Conservation (phyloP, 2,888 invertebrate species). For the Hymenopus coronatus region DNA sequence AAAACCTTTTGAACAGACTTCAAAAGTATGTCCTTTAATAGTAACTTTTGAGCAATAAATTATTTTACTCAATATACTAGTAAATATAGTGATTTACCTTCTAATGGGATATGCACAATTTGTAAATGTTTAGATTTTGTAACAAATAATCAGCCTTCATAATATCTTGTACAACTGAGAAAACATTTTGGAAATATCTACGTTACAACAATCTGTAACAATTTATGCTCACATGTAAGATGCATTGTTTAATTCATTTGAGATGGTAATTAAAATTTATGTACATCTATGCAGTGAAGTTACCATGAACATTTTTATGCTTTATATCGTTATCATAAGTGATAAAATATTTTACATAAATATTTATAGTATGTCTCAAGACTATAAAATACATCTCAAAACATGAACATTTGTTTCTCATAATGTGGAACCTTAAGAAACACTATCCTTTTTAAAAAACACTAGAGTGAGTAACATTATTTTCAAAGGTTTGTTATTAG, state of each 20-base stretch:
- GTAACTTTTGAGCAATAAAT: constrained; percentile 1
- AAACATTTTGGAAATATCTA: neutral
- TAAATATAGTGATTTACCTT: neutral
- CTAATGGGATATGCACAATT: neutral
- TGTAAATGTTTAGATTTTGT: neutral
- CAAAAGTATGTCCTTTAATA: neutral
- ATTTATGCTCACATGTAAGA: neutral
- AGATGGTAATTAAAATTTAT: neutral
- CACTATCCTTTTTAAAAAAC: neutral
- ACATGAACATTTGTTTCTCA: neutral
- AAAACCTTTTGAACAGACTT: too few relatives aligned
- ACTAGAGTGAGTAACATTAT: neutral
- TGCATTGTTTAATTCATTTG: neutral
- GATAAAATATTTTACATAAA: too few relatives aligned
- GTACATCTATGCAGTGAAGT: too few relatives aligned
- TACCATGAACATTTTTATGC: too few relatives aligned
- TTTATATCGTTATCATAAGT: too few relatives aligned
- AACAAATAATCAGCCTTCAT: neutral
- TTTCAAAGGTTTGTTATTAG: neutral
- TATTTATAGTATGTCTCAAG: too few relatives aligned
- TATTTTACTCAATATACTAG: neutral
- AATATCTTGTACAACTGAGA: neutral
- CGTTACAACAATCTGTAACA: neutral
- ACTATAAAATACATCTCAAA: neutral
- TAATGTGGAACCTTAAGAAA: neutral